Evolutionary conservation across 1,140 invertebrate genomes (phyloP), one percentile per base, ranked within the genome.

Genomic region (Leptinotarsa lineolata): DNA sequence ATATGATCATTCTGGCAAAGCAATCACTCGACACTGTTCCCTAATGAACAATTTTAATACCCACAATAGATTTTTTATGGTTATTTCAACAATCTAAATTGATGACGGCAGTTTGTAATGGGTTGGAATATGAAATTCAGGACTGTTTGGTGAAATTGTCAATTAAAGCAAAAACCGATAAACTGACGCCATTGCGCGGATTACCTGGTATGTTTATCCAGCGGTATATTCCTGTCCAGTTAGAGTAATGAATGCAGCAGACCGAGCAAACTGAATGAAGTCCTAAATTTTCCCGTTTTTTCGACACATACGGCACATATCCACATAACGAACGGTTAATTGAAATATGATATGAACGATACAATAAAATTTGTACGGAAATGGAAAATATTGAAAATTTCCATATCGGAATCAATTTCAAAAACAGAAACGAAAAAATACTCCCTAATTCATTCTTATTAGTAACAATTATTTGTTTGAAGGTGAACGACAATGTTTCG

Each of bases 21-120:
- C 15, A 54, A 16, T n/a, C 48, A 12, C 15, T 54, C 15, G 13
- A 12, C 48, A 54, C 48, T 54, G 48, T 12, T 54, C 6, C 24
- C 24, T 30, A 30, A 30, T 30, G 24, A 30, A 30, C 24, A 30
- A 30, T 30, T 30, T 30, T 30, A 30, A 30, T 8, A 30, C 24
- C 24, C 6, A 30, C 24, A 30, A 30, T 30, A 30, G 24, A 24
- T 30, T 30, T 30, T 30, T 30, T 30, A 54, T n/a, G 48, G n/a
- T 54, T 4, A 12, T n/a, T 54, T 54, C 48, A 54, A 54, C 48
- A 54, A 54, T n/a, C 13, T 54, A 6, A 54, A 54, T 54, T 54
- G n/a, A 54, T 54, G 48, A n/a, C 48, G 48, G 48, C n/a, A 16
- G 48, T 54, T 54, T 54, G 48, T 54, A 16, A 54, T 54, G 48